Evolutionary conservation across 37 sponge, comb jelly and placozoan species (phyloP).

Genomic region (Ephydatia muelleri): DNA sequence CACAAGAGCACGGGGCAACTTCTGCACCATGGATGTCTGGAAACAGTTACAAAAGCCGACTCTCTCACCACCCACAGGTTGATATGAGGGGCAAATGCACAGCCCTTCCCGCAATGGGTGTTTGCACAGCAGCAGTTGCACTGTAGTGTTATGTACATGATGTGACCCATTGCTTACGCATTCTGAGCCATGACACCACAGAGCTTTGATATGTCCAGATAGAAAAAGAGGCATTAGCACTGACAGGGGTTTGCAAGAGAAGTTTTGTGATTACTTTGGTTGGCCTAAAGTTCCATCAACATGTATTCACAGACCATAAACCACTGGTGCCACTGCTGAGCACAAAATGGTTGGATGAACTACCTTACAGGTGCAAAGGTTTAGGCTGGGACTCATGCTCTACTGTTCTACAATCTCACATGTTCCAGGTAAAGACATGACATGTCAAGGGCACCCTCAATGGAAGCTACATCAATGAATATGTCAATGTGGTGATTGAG

Average conservation of each 20-base stretch:
- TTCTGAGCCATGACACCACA: conserved; percentile 14
- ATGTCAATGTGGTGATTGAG: neutral
- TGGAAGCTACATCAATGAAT: too few species aligned
- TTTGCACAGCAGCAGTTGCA: too few species aligned
- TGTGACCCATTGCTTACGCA: too few species aligned
- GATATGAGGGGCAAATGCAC: too few species aligned
- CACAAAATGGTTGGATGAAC: conserved; percentile 24
- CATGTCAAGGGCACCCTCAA: too few species aligned
- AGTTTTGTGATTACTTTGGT: conserved; percentile 1
- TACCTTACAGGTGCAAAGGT: conserved; percentile 30
- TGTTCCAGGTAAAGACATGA: conserved; percentile 34
- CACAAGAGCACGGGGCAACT: too few species aligned
- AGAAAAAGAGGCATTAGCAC: conserved; percentile 41
- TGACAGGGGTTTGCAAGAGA: conserved; percentile 39
- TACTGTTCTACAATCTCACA: conserved; percentile 22
- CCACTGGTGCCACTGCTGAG: conserved; percentile 38
- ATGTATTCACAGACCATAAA: conserved; percentile 46
- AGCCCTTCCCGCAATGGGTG: too few species aligned
- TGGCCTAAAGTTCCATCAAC: conserved; percentile 7
- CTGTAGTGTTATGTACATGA: too few species aligned
- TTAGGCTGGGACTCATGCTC: conserved; percentile 25
- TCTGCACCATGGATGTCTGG: too few species aligned
- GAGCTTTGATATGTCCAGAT: conserved; percentile 38
- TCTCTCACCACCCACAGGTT: too few species aligned
- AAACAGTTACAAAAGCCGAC: too few species aligned